phyloP scores from a whole-genome alignment of 2,113 vertebrate genomes.

The Cyprinodon variegatus region DNA sequence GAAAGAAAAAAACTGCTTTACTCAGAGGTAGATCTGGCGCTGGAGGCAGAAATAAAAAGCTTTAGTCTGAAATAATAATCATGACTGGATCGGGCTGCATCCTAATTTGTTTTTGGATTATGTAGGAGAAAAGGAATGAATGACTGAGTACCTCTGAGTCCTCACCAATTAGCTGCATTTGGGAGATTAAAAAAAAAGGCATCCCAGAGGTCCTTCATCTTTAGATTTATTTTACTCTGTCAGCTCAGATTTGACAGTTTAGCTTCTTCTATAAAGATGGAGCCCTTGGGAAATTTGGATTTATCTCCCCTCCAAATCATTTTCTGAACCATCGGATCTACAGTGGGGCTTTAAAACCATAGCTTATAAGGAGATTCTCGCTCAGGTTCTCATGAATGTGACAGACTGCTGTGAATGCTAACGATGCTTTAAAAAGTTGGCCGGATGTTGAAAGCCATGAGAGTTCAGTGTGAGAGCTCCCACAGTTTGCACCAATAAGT shows the following conservation, averaged over 20 bases:
- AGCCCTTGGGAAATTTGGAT: slow-evolving; percentile 38
- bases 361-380: neutral
- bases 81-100: slow-evolving; percentile 17
- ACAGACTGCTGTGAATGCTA: neutral
- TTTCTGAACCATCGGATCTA: slow-evolving; percentile 29
- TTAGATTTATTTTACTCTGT: slow-evolving; percentile 26
- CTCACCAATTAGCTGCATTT: slow-evolving; percentile 32
- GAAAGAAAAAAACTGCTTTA: neutral
- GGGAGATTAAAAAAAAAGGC: slow-evolving; percentile 11
- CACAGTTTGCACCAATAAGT: neutral
- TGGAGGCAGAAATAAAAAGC: slow-evolving; percentile 1
- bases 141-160: slow-evolving; percentile 5
- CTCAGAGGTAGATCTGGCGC: slow-evolving; percentile 16
- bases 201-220: slow-evolving; percentile 19
- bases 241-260: slow-evolving; percentile 33
- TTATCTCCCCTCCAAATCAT: slow-evolving; percentile 11
- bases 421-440: neutral
- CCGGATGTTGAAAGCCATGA: neutral
- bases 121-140: neutral
- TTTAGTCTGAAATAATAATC: slow-evolving; percentile 5
- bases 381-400: neutral
- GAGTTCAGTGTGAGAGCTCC: neutral
- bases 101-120: slow-evolving; percentile 1
- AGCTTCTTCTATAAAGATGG: slow-evolving; percentile 23
- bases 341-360: slow-evolving; percentile 31